Percentiles rank a stretch among this genome's conserved stretches.
Evolutionary conservation across 2,113 vertebrate genomes (phyloP).

Genomic region (Pterophyllum scalare): DNA sequence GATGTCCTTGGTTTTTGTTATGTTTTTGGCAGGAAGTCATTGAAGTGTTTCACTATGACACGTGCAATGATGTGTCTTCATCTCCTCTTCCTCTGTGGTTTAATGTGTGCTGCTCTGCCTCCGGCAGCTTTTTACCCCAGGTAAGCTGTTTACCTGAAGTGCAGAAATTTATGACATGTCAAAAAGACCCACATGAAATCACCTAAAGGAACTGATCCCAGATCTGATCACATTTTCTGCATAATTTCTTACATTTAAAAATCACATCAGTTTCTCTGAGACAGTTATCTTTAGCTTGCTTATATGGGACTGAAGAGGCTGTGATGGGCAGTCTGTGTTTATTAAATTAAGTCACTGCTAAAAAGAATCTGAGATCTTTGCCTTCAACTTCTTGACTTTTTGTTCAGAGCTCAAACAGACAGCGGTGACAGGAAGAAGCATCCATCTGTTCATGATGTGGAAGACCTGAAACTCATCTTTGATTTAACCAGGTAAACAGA

Average conservation of each 20-base stretch:
- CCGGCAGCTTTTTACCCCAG: neutral
- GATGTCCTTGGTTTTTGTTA: neutral
- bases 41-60: neutral
- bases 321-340: neutral
- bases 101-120: neutral
- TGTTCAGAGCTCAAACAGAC: neutral
- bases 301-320: neutral
- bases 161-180: neutral
- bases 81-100: neutral
- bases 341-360: neutral
- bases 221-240: neutral
- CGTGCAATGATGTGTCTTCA: neutral
- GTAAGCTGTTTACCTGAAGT: neutral
- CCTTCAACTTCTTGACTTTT: no score
- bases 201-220: neutral
- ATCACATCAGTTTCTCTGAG: neutral
- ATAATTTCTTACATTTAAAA: neutral
- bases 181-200: neutral
- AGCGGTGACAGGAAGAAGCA: neutral
- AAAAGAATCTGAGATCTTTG: neutral
- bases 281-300: neutral
- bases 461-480: neutral
- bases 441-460: neutral
- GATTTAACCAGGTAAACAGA: neutral
- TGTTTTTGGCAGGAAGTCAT: neutral